Conservation (phyloP, 1,140 invertebrate species). For the Drosophila virilis region DNA sequence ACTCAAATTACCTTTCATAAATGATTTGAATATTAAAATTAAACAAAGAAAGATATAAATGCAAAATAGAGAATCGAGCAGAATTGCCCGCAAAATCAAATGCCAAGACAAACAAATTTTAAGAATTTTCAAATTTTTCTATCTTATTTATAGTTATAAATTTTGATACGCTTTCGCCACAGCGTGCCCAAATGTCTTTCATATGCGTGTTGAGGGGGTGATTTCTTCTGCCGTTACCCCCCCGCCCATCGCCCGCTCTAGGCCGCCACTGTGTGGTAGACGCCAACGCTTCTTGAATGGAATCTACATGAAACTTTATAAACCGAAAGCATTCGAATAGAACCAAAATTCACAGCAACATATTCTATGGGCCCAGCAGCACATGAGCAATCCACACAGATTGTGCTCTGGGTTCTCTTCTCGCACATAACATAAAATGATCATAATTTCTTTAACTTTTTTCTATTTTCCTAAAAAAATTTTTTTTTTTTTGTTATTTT, state of each 20-base stretch:
- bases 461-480: constrained; percentile 2
- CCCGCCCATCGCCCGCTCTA: neutral
- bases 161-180: constrained; percentile 55
- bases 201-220: constrained; percentile 10
- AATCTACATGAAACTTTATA: constrained; percentile 49
- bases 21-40: constrained; percentile 68
- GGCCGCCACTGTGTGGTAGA: constrained; percentile 18
- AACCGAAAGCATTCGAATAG: constrained; percentile 24
- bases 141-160: constrained; percentile 71
- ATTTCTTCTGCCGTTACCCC: no score
- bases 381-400: constrained; percentile 17
- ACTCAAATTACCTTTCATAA: constrained; percentile 65
- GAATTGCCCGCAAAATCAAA: constrained; percentile 44
- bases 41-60: constrained; percentile 56
- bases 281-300: constrained; percentile 44
- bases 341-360: constrained; percentile 21
- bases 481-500: constrained; percentile 17
- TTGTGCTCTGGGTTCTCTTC: constrained; percentile 46
- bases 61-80: constrained; percentile 34
- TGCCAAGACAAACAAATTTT: constrained; percentile 60
- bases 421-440: constrained; percentile 73
- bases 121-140: constrained; percentile 50
- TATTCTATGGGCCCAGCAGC: constrained; percentile 1
- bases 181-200: constrained; percentile 35
- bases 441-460: constrained; percentile 57